These are phyloP conservation scores for Panzeria rudis DNA, from an alignment of 2,888 invertebrate genomes.

Conservation along the genomic window DNA sequence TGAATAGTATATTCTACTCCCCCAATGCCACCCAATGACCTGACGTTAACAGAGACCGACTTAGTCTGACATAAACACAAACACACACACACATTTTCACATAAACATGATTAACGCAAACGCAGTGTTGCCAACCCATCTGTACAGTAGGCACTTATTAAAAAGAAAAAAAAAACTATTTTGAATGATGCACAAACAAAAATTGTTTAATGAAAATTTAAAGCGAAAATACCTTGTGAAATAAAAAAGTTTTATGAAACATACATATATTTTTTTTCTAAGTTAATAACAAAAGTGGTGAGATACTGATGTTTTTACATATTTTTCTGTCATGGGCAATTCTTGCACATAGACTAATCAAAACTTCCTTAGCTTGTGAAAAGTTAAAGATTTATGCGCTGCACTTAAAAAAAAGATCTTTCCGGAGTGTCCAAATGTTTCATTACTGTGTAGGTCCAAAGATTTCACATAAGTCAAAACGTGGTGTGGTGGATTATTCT, in stretches of 20 bases:
- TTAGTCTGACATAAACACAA: slow-evolving; percentile 45
- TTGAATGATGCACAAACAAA: neutral
- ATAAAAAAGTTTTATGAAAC: neutral
- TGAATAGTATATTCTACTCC: slow-evolving; percentile 30
- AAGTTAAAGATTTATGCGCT: too few species aligned
- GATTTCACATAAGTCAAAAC: too few species aligned
- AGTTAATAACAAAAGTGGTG: neutral
- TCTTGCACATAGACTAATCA: too few species aligned
- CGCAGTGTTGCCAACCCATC: slow-evolving; percentile 65
- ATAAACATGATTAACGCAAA: slow-evolving; percentile 54
- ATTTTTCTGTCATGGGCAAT: too few species aligned
- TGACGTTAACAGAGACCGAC: slow-evolving; percentile 68
- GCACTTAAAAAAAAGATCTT: too few species aligned
- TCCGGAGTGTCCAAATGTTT: too few species aligned
- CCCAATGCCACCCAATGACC: slow-evolving; percentile 73
- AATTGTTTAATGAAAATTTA: slow-evolving; percentile 13
- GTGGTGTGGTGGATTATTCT: too few species aligned
- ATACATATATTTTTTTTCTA: neutral
- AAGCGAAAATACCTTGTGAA: neutral
- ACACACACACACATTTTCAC: neutral
- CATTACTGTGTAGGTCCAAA: too few species aligned
- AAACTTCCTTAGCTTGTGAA: too few species aligned
- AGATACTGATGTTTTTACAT: too few species aligned
- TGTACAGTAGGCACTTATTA: neutral
- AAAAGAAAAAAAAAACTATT: neutral